Percentiles rank a stretch among this genome's conserved stretches.
phyloP scores from a whole-genome alignment of 2,113 vertebrate species.

The Hiodon alosoides region DNA sequence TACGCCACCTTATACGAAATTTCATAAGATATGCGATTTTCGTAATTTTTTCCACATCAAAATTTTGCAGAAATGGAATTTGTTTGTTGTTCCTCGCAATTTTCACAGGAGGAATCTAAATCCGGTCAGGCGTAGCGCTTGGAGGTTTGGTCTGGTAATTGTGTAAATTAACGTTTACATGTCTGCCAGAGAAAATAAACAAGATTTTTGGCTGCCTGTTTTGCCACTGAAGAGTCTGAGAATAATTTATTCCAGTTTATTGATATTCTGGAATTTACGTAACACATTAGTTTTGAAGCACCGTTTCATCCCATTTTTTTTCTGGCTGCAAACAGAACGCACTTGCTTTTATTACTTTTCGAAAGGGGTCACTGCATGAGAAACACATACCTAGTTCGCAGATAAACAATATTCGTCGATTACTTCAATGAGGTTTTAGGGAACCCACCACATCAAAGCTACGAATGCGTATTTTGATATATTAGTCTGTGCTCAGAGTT shows the following conservation, averaged over 20 bases:
- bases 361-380: too few relatives aligned
- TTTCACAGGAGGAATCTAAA: conserved; percentile 41
- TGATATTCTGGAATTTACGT: neutral
- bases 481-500: too few relatives aligned
- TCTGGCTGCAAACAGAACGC: neutral
- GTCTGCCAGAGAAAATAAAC: conserved; percentile 11
- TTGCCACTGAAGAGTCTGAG: neutral
- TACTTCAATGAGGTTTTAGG: too few relatives aligned
- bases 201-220: neutral
- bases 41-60: neutral
- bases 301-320: too few relatives aligned
- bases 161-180: neutral
- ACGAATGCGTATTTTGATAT: too few relatives aligned
- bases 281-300: neutral
- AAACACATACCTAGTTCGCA: neutral
- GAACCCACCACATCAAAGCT: too few relatives aligned
- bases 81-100: conserved; percentile 44
- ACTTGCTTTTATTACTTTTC: neutral
- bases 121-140: conserved; percentile 3
- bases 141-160: conserved; percentile 35
- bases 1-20: neutral
- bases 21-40: neutral
- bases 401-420: too few relatives aligned
- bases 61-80: conserved; percentile 39
- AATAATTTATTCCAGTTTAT: neutral